A percentile compares a stretch with the other conserved stretches of the same genome.
Conservation (phyloP, 2,888 invertebrate species). For the Seladonia tumulorum region DNA sequence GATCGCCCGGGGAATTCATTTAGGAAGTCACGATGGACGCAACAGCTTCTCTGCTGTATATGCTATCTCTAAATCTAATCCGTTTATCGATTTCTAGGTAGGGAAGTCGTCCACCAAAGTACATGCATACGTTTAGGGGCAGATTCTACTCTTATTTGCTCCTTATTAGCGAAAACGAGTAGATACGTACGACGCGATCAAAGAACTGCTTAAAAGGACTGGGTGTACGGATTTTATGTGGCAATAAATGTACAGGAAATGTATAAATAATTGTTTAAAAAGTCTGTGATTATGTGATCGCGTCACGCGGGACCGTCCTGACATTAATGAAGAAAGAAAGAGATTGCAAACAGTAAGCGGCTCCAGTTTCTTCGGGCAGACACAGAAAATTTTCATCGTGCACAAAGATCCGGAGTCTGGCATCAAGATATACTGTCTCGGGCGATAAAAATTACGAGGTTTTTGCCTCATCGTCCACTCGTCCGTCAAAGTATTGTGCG, state of each 20-base stretch:
- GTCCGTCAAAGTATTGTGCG: not conserved
- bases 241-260: too few species aligned
- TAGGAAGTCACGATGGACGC: too few species aligned
- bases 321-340: not conserved
- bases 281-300: too few species aligned
- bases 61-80: not conserved
- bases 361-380: not conserved
- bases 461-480: not conserved
- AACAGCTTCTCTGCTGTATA: not conserved
- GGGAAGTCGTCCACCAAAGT: not conserved
- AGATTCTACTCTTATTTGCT: not conserved
- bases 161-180: too few species aligned
- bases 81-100: not conserved
- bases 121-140: not conserved
- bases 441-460: not conserved
- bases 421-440: not conserved
- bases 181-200: too few species aligned
- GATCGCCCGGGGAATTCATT: conserved; percentile 2
- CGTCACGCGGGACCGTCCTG: not conserved
- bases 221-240: too few species aligned
- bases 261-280: not conserved
- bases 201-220: too few species aligned
- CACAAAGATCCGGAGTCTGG: not conserved
- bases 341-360: not conserved
- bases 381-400: not conserved